Evolutionary conservation across 2,797 vertebrate species (phyloP).

Genomic region (Numenius phaeopus): DNA sequence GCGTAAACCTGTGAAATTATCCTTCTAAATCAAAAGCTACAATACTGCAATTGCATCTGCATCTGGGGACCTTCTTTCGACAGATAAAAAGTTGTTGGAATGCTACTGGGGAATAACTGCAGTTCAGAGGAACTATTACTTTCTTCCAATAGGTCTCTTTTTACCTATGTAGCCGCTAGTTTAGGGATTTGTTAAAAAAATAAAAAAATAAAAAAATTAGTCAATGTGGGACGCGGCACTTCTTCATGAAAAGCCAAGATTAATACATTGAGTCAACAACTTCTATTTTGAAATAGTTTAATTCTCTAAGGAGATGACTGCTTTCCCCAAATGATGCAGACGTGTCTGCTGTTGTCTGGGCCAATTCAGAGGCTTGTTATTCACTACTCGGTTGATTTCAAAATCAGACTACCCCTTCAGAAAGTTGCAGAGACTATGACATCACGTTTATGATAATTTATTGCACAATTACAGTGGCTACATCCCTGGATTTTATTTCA

Average conservation of each 20-base stretch:
- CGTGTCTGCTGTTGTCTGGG: constrained; percentile 29
- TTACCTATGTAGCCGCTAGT: not conserved
- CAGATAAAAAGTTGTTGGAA: not conserved
- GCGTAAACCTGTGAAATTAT: not conserved
- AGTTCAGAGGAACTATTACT: not conserved
- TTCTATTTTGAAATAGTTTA: constrained; percentile 60
- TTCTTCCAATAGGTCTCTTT: not conserved
- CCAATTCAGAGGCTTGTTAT: constrained; percentile 59
- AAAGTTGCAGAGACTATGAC: constrained; percentile 59
- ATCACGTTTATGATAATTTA: constrained; percentile 53
- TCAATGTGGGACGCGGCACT: not conserved
- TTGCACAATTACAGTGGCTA: constrained; percentile 53
- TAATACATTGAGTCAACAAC: constrained; percentile 34
- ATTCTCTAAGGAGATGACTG: constrained; percentile 40
- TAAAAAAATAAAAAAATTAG: not conserved
- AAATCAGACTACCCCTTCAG: constrained; percentile 58
- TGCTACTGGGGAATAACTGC: not conserved
- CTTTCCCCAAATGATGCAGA: constrained; percentile 28
- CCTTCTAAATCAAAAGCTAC: not conserved
- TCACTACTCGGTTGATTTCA: constrained; percentile 37
- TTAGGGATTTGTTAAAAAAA: not conserved
- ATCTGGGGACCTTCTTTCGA: not conserved
- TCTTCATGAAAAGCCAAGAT: constrained; percentile 33
- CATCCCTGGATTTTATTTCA: constrained; percentile 33
- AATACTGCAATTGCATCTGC: not conserved